Conservation (phyloP, 2,888 invertebrate genomes). For the Lissocephala sabroskyi region DNA sequence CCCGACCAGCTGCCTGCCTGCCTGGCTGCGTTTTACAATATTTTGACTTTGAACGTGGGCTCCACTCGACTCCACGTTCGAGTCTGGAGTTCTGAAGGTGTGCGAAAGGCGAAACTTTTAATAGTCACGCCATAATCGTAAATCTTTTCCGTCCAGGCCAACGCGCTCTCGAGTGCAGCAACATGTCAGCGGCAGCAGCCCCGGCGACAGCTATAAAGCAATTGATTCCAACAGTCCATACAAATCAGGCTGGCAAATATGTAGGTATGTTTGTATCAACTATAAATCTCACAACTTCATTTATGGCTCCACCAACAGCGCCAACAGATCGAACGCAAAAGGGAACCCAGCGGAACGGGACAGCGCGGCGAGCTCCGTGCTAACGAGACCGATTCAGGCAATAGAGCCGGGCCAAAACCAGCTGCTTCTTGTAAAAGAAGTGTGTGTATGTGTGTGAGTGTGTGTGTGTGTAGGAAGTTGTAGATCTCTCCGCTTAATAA, state of each 20-base stretch:
- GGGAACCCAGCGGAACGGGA: too few relatives aligned
- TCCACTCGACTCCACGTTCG: too few relatives aligned
- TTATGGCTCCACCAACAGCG: constrained; percentile 50
- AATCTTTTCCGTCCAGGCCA: constrained; percentile 53
- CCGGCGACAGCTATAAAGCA: constrained; percentile 44
- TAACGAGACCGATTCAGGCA: too few relatives aligned
- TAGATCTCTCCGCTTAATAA: too few relatives aligned
- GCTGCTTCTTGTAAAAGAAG: too few relatives aligned
- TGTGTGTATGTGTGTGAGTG: too few relatives aligned
- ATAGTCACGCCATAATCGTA: constrained; percentile 70
- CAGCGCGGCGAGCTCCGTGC: too few relatives aligned
- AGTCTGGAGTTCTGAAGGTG: constrained; percentile 42
- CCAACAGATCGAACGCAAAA: too few relatives aligned
- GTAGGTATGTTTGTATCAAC: neutral
- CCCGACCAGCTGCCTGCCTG: too few relatives aligned
- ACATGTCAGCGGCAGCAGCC: constrained; percentile 39
- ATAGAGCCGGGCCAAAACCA: too few relatives aligned
- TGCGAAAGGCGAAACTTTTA: constrained; percentile 67
- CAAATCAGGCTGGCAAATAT: constrained; percentile 43
- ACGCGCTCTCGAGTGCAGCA: constrained; percentile 42
- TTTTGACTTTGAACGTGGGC: constrained; percentile 60
- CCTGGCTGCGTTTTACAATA: constrained; percentile 30
- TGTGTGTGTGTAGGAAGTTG: too few relatives aligned
- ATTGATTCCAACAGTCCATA: constrained; percentile 17
- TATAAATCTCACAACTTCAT: constrained; percentile 57